Evolutionary conservation across 2,888 invertebrate genomes (phyloP).

Genomic region (Julus scanicus): DNA sequence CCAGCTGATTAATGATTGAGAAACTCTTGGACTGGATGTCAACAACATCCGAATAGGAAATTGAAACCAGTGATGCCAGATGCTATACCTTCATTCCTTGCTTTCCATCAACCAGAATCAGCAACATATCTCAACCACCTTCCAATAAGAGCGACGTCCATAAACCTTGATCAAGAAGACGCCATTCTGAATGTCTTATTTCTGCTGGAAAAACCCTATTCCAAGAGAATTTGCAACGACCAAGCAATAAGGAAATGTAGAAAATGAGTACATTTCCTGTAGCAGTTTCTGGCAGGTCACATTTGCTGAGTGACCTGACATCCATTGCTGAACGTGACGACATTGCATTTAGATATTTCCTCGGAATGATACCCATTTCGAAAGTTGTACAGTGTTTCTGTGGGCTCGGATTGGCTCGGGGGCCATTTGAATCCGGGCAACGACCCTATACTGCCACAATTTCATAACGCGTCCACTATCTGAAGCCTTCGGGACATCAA

Average conservation of each 20-base stretch:
- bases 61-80: background rate
- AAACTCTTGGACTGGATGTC: background rate
- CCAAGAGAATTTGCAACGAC: background rate
- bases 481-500: background rate
- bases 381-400: background rate
- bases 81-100: background rate
- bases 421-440: background rate
- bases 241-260: background rate
- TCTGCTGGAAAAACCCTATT: background rate
- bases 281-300: background rate
- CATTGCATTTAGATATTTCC: background rate
- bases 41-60: background rate
- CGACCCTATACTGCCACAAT: background rate
- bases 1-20: background rate
- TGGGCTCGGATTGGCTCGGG: no score
- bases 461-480: background rate
- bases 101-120: background rate
- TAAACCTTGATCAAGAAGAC: background rate
- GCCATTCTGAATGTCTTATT: background rate
- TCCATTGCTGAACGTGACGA: background rate
- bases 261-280: background rate
- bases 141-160: background rate
- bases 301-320: background rate
- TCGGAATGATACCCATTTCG: background rate
- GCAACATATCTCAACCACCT: background rate